Evolutionary conservation across 1,140 invertebrate species (phyloP).

Genomic region (Mycetomoellerius zeteki): DNA sequence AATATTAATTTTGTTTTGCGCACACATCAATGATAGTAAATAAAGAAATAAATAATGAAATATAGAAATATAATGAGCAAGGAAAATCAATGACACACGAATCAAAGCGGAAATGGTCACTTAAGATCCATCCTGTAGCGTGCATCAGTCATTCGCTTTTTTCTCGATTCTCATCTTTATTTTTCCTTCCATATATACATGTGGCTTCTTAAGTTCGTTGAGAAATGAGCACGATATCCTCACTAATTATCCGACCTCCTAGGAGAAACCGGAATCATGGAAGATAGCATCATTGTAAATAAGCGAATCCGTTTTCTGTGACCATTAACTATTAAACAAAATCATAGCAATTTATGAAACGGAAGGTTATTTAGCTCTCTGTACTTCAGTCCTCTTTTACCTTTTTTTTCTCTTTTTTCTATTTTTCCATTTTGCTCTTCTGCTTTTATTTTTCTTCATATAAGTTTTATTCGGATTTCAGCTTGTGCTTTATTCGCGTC

Average conservation of each 20-base stretch:
- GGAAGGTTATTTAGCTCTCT: conserved; percentile 26
- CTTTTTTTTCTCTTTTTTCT: background rate
- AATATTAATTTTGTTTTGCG: conserved; percentile 17
- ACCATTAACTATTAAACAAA: conserved; percentile 59
- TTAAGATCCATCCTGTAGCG: conserved; percentile 66
- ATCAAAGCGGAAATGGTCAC: conserved; percentile 70
- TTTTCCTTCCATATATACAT: conserved; percentile 41
- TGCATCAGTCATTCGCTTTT: conserved; percentile 56
- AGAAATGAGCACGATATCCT: conserved; percentile 62
- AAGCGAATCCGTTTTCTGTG: conserved; percentile 63
- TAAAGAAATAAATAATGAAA: conserved; percentile 21
- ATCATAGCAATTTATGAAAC: conserved; percentile 20
- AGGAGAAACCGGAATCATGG: conserved; percentile 61
- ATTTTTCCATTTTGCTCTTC: background rate
- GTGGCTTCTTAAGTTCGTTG: conserved; percentile 42
- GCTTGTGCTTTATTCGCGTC: background rate
- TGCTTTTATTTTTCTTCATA: background rate
- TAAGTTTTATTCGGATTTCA: background rate
- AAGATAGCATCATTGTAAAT: conserved; percentile 55
- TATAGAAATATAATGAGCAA: conserved; percentile 36
- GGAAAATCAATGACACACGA: conserved; percentile 56
- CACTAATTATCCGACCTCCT: conserved; percentile 65
- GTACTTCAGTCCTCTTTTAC: background rate
- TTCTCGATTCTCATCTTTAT: conserved; percentile 23
- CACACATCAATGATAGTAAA: conserved; percentile 10